Base-by-base conservation (phyloP, 2,113 vertebrate genomes). In the Urocynchramus pylzowi region DNA sequence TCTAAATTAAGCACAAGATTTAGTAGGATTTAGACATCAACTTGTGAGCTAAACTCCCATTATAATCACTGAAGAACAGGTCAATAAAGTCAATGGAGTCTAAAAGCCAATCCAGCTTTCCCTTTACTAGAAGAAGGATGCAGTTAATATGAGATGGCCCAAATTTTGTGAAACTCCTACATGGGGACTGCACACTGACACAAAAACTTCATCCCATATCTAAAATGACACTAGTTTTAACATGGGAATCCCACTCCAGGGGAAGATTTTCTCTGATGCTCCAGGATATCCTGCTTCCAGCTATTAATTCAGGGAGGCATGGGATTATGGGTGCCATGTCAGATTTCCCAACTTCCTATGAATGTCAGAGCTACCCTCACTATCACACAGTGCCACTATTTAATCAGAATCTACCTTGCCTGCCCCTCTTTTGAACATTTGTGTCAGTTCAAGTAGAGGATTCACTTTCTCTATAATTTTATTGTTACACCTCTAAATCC, bases 1-100 rank as follows among this genome's bases (percentile, higher is more conserved):
- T 81, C 60, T 71, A 84, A 89, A 81, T 87, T 82, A 93, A 82
- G 44, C 39, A 84, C 9, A 33, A 81, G 45, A 30, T 89, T 88
- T 85, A 79, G 49, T 21, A 64, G 75, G 67, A 69, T 84, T 84
- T 93, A 71, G 60, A 75, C 27, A 82, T 74, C 52, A 89, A 10
- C 42, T 35, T 52, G 22, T 92, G 69, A 89, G 60, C 16, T 90
- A 30, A 80, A 23, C 10, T 93, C 60, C 33, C 28, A 22, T 63
- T 82, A 54, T 10, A 81, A 59, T 70, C 69, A 59, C 50, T 47
- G 60, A 21, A 74, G 42, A 91, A 41, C 10, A 68, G 53, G 41
- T 95, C 87, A 75, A 75, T 93, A 68, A 16, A 89, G 74, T 42
- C 81, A 91, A 52, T 56, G 52, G 37, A 85, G n/a, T 22, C 57